Evolutionary conservation across 1,140 invertebrate genomes (phyloP), one percentile per base, ranked within the genome.

Genomic region (Periplaneta americana): DNA sequence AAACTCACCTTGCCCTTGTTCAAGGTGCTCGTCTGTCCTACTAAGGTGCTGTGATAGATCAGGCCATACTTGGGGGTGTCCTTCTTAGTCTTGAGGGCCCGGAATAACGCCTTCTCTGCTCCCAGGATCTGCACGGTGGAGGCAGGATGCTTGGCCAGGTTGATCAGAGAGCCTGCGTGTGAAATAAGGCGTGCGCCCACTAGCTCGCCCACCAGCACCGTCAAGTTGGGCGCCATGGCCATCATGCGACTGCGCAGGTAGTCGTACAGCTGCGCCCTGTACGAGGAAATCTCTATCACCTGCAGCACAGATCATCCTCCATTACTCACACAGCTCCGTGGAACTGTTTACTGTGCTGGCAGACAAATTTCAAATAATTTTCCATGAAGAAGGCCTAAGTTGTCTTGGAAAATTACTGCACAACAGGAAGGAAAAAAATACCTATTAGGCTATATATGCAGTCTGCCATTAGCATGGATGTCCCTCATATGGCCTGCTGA

Each of bases 41-140:
- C 94, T 11, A 99, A 87, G 84, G 97, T 94, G 0, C 98, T 95
- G 88, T 99, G 98, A 87, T 99, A 99, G 83, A 99, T 98, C 5
- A 99, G 90, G 91, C 99, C 99, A 89, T 99, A 99, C 88, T 99
- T 99, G 0, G 98, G 99, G 0, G 99, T 99, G 85, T 99, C 97
- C 85, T 98, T 97, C 86, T 98, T 98, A 0, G 97, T 97, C 88
- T 99, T 99, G 32, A 99, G 90, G 0, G 98, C 98, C 84, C 98
- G 90, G 88, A 99, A 99, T 0, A 99, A 88, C 5, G 98, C 98
- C 87, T 99, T 99, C 86, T 99, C 98, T 3, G 98, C 98, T 81
- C 98, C 98, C 37, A 99, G 92, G 86, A 99, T 99, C 90, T 99
- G 98, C 1, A 99, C 92, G 0, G 98, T 99, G 0, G 98, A 99